A percentile compares a stretch with the other conserved stretches of the same genome.
phyloP scores from a whole-genome alignment of 2,113 vertebrate species.

The Saimiri boliviensis region DNA sequence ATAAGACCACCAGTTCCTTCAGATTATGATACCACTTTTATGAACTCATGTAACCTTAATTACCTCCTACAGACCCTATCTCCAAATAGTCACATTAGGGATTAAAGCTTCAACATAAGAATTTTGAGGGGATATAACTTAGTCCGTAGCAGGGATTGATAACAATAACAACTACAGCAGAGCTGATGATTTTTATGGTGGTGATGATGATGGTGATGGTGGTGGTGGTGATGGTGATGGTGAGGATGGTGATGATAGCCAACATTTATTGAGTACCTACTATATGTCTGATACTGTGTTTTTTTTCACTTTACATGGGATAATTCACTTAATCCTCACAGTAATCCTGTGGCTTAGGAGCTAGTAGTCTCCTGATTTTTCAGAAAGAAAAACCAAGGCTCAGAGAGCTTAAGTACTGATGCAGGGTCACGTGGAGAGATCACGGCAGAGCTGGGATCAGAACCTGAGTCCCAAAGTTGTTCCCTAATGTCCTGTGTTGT shows the following conservation, averaged over 20 bases:
- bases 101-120: not conserved
- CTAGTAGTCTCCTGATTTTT: not conserved
- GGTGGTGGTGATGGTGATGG: not conserved
- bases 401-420: not conserved
- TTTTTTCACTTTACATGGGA: not conserved
- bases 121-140: not conserved
- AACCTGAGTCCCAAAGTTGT: not conserved
- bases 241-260: not conserved
- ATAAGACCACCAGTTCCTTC: not conserved
- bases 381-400: not conserved
- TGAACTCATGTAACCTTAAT: not conserved
- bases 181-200: not conserved
- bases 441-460: not conserved
- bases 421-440: not conserved
- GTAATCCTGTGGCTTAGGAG: not conserved
- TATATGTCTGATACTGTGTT: not conserved
- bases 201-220: fast-evolving
- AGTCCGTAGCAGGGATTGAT: not conserved
- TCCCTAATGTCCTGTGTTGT: not conserved
- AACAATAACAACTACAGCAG: not conserved
- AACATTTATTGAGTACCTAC: not conserved
- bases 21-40: not conserved
- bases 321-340: not conserved
- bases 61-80: not conserved
- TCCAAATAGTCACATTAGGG: not conserved